Conservation (phyloP, 1,140 invertebrate species). For the Sycophila sp. region DNA sequence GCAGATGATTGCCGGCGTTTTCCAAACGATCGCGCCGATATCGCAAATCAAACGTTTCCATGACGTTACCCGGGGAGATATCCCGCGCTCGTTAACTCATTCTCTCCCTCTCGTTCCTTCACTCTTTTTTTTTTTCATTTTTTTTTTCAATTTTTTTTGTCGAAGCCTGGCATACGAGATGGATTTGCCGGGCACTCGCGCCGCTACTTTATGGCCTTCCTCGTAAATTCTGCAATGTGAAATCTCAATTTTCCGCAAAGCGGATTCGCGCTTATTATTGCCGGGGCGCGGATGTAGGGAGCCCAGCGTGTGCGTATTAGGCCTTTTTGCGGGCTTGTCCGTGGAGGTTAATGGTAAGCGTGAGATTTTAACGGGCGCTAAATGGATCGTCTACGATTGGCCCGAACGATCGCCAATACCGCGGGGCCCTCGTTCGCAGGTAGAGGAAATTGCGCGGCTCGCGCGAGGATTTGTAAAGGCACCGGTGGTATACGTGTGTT, state of each 20-base stretch:
- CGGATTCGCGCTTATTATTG: conserved; percentile 13
- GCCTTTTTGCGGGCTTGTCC: background rate
- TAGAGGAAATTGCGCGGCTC: background rate
- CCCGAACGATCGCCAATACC: background rate
- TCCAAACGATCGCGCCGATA: too few species aligned
- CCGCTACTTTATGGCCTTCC: conserved; percentile 4
- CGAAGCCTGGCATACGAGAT: too few species aligned
- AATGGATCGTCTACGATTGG: background rate
- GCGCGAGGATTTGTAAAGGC: background rate
- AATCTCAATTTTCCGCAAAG: conserved; percentile 29
- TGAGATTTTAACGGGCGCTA: background rate
- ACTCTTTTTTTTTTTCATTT: too few species aligned
- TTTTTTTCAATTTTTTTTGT: too few species aligned
- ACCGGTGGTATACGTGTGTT: background rate
- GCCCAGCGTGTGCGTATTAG: background rate
- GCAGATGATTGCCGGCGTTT: too few species aligned
- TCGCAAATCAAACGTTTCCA: too few species aligned
- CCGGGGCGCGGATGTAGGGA: too few species aligned
- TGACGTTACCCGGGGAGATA: too few species aligned
- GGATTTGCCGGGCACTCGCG: too few species aligned
- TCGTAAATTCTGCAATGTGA: conserved; percentile 24
- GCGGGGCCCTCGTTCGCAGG: background rate
- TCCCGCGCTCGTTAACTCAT: too few species aligned
- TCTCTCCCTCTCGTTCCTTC: too few species aligned
- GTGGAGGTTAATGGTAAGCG: background rate